Conservation (phyloP, 2,113 vertebrate genomes). For the Notarius lentiginosus region DNA sequence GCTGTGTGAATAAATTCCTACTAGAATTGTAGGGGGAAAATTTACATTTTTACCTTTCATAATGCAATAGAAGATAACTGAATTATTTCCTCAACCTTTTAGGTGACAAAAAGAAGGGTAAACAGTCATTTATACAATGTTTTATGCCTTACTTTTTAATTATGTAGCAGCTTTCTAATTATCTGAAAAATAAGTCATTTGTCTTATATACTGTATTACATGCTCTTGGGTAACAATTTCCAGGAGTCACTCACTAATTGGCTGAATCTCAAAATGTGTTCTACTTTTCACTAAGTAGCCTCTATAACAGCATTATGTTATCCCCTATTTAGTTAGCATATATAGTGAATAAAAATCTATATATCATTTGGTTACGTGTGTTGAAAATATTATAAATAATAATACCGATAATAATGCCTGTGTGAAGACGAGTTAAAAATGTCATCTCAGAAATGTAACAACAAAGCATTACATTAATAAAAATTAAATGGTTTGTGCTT, state of each 20-base stretch:
- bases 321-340: background rate
- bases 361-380: background rate
- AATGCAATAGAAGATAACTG: background rate
- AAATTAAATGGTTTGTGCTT: background rate
- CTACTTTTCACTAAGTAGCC: background rate
- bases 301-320: background rate
- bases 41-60: background rate
- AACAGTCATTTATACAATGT: background rate
- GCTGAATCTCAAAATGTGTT: background rate
- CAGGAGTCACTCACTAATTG: background rate
- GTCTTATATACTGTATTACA: background rate
- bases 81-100: background rate
- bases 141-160: background rate
- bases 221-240: background rate
- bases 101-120: background rate
- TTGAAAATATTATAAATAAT: constrained; percentile 2
- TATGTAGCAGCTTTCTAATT: background rate
- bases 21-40: background rate
- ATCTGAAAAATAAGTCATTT: background rate
- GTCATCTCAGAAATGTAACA: background rate
- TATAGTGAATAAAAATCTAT: background rate
- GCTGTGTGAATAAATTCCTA: background rate
- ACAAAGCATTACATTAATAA: background rate
- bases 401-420: background rate
- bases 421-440: background rate